Percentiles rank a stretch among this genome's conserved stretches.
phyloP scores from a whole-genome alignment of 2,797 vertebrate species.

The Danio jaintianensis region DNA sequence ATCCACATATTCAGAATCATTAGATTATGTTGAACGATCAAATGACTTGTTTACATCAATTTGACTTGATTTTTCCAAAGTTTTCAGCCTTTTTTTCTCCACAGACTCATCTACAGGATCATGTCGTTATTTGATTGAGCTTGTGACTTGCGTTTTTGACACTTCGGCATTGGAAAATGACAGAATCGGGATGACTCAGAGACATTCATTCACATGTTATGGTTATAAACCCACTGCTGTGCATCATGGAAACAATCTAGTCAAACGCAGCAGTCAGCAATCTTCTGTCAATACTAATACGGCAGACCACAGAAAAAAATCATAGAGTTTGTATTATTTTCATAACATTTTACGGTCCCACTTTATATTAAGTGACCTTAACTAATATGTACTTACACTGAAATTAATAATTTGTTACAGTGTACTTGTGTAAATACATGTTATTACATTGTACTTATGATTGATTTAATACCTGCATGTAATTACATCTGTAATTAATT shows the following conservation, averaged over 20 bases:
- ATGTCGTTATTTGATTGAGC: constrained; percentile 23
- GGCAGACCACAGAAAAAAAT: background rate
- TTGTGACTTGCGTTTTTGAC: constrained; percentile 28
- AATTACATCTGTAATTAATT: no score
- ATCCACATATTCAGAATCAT: background rate
- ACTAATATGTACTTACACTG: no score
- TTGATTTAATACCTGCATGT: no score
- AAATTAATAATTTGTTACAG: no score
- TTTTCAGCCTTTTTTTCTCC: constrained; percentile 11
- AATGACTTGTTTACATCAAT: background rate
- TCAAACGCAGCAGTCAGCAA: background rate
- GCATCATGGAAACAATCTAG: constrained; percentile 34
- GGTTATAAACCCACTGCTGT: constrained; percentile 21
- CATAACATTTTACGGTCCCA: no score
- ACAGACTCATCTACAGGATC: constrained; percentile 21
- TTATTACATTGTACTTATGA: no score
- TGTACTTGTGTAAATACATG: no score
- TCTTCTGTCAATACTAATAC: background rate
- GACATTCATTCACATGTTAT: constrained; percentile 23
- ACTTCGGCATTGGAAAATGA: constrained; percentile 34
- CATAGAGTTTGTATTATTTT: background rate
- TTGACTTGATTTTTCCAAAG: background rate
- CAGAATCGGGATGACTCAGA: constrained; percentile 42
- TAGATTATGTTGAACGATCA: constrained; percentile 1
- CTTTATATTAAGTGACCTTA: no score